Percentiles rank a stretch among this genome's conserved stretches.
Conservation (phyloP, 2,888 invertebrate genomes). For the Acronicta alni region DNA sequence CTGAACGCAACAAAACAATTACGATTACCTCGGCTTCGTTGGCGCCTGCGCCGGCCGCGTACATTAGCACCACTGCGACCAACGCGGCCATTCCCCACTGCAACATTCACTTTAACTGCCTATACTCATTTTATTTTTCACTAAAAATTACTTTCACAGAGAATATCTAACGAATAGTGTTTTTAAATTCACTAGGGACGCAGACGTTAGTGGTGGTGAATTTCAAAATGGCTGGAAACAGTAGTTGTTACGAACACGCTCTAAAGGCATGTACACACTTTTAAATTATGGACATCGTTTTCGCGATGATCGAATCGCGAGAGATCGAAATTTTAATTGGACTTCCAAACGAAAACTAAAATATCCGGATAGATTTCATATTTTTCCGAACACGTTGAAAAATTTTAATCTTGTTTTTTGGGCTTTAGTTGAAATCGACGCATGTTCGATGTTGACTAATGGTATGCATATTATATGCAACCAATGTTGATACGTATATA, state of each 20-base stretch:
- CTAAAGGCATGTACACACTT: neutral
- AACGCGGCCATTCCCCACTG: slow-evolving; percentile 67
- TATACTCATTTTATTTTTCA: slow-evolving; percentile 73
- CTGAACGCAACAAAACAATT: slow-evolving; percentile 61
- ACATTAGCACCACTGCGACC: slow-evolving; percentile 57
- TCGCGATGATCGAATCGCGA: neutral
- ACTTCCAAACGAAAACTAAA: neutral
- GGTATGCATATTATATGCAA: too few species aligned
- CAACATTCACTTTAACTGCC: slow-evolving; percentile 73
- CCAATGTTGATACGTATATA: too few species aligned
- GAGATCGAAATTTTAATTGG: neutral
- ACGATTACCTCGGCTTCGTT: slow-evolving; percentile 66
- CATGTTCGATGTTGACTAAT: too few species aligned
- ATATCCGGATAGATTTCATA: too few species aligned
- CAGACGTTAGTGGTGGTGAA: slow-evolving; percentile 22
- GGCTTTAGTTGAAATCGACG: too few species aligned
- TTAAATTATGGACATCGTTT: neutral
- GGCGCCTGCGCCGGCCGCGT: slow-evolving; percentile 46
- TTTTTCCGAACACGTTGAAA: too few species aligned
- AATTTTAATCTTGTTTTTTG: too few species aligned
- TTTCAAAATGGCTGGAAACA: slow-evolving; percentile 36
- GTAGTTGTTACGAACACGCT: slow-evolving; percentile 11
- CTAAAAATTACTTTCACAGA: slow-evolving; percentile 62
- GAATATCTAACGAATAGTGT: slow-evolving; percentile 61
- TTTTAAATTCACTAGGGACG: slow-evolving; percentile 49